phyloP scores from a whole-genome alignment of 1,140 invertebrate genomes.

The Drosophila nigrodunni region DNA sequence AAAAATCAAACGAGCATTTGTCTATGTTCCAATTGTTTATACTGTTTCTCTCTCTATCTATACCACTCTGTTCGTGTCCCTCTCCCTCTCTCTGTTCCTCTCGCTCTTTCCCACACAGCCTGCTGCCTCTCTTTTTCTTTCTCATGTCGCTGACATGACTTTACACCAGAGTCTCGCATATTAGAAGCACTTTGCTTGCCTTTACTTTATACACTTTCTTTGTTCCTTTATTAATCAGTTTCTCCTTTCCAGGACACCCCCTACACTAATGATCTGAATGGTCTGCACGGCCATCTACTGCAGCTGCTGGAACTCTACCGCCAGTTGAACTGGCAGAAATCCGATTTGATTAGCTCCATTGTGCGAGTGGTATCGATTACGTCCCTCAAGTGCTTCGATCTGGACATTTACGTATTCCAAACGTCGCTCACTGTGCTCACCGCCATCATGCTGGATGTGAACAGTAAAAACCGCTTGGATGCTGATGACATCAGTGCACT shows the following conservation, averaged over 20 bases:
- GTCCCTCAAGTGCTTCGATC: not conserved
- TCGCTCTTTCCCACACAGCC: not conserved
- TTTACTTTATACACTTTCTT: too few species aligned
- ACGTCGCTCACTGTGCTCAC: slow-evolving; percentile 44
- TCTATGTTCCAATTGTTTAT: too few species aligned
- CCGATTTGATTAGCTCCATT: slow-evolving; percentile 9
- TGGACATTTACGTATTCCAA: slow-evolving; percentile 85
- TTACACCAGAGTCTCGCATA: too few species aligned
- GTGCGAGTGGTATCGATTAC: slow-evolving; percentile 25
- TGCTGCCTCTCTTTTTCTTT: not conserved
- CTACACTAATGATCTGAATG: slow-evolving; percentile 19
- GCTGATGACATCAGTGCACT: not conserved
- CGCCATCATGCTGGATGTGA: slow-evolving; percentile 31
- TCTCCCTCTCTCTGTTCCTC: not conserved
- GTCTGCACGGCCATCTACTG: slow-evolving; percentile 36
- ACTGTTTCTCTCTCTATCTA: slow-evolving; percentile 36
- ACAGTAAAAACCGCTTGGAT: not conserved
- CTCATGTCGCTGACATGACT: not conserved
- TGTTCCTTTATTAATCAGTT: too few species aligned
- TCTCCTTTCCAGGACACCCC: not conserved
- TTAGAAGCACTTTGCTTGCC: too few species aligned
- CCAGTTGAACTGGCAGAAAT: slow-evolving; percentile 25
- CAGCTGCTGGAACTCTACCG: slow-evolving; percentile 42
- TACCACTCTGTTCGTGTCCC: not conserved
- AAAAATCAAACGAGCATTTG: too few species aligned